Base-by-base conservation (phyloP, 2,797 vertebrate genomes). In the Sus cebifrons region DNA sequence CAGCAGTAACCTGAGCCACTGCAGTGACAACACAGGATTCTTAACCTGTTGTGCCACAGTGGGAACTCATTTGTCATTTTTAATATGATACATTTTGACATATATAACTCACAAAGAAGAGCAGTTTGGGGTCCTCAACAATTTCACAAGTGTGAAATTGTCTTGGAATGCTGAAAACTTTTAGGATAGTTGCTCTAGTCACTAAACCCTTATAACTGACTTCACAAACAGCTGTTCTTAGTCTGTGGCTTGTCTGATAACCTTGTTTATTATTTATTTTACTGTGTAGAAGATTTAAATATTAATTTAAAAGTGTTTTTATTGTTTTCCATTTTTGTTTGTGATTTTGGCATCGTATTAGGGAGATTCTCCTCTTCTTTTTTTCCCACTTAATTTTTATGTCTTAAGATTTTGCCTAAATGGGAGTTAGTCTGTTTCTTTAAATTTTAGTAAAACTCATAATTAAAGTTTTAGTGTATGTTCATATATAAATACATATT, bases 401-500 rank as follows among this genome's bases (percentile, higher is more conserved):
- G 77, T 84, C 16, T 87, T 79, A 86, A 32, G 6, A 74, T 91
- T 92, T 86, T 32, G 70, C 13, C 52, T 60, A 84, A 83, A 73
- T 60, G 64, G 12, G 44, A 89, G 23, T 36, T 81, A 36, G 17
- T 82, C 21, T 64, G 2, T 68, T 83, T 86, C n/a, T 89, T 84
- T 60, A 87, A 18, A 49, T 89, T 91, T 81, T 85, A 44, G 9
- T 40, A 74, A 91, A 78, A 68, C 21, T 94, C 49, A 67, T 40
- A 73, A 73, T 25, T 67, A 62, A 94, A 81, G 2, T 95, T 94
- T 92, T 81, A 68, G 14, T 29, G 16, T 60, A 12, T 73, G 65
- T 78, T 32, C 27, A 36, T 75, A 4, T 58, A 11, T 81, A 2
- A 71, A 7, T 62, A 73, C 16, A 15, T 67, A 67, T 36, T 36